Conservation (phyloP, 2,113 vertebrate genomes). For the Gymnorhina tibicen region DNA sequence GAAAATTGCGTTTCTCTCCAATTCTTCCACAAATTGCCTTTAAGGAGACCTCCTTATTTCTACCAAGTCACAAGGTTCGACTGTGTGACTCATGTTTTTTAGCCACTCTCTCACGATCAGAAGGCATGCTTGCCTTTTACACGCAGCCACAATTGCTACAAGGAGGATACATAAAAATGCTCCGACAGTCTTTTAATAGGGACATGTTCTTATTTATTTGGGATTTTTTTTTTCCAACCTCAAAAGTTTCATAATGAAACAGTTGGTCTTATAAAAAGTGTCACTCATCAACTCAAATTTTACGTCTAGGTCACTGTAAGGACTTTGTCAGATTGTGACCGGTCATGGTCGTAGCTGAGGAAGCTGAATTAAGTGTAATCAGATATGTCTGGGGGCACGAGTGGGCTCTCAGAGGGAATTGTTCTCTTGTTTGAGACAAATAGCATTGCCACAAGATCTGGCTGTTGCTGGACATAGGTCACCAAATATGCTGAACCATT, state of each 20-base stretch:
- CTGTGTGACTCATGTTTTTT: slow-evolving; percentile 49
- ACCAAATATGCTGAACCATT: neutral
- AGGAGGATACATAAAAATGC: slow-evolving; percentile 22
- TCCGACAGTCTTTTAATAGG: neutral
- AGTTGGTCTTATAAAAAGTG: slow-evolving; percentile 9
- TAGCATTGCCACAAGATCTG: neutral
- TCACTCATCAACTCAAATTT: slow-evolving; percentile 22
- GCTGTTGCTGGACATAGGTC: neutral
- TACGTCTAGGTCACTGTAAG: slow-evolving; percentile 6
- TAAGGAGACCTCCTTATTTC: slow-evolving; percentile 49
- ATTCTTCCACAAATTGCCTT: slow-evolving; percentile 59
- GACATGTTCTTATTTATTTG: slow-evolving; percentile 24
- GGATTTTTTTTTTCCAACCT: slow-evolving; percentile 2
- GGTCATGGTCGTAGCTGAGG: neutral
- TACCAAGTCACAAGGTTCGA: slow-evolving; percentile 46
- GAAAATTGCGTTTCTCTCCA: slow-evolving; percentile 38
- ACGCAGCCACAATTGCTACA: slow-evolving; percentile 1
- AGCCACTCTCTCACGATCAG: slow-evolving; percentile 53
- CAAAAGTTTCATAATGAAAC: slow-evolving; percentile 42
- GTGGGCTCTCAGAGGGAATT: neutral
- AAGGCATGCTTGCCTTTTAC: slow-evolving; percentile 41
- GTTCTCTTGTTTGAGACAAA: neutral
- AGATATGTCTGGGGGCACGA: neutral
- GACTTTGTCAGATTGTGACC: neutral
- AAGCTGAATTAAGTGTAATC: neutral